Base-by-base conservation (phyloP, 2,888 invertebrate genomes). In the Caenorhabditis sp. region DNA sequence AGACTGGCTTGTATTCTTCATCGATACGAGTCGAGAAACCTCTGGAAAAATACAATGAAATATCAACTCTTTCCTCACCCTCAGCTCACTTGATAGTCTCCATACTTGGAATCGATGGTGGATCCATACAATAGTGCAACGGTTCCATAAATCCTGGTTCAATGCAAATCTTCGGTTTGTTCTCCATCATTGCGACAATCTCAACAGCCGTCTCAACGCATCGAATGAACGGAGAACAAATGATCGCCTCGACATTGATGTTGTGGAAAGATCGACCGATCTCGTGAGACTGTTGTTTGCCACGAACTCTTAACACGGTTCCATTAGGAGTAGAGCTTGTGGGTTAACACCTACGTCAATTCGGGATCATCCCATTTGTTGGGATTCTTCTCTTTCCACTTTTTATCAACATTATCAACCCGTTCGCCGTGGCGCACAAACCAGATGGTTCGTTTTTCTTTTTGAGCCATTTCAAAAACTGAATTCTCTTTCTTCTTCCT, bases 401-500 rank as follows among this genome's bases (percentile, higher is more conserved):
- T 62, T 54, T 76, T 66, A 58, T 85, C 81, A n/a, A 86, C 76
- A 49, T 82, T 80, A 71, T 86, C 86, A 10, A 80, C 69, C 17
- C 86, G 77, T 69, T 86, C 84, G 51, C 86, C 86, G 70, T 86
- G 86, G 26, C 86, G 69, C 1, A 85, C 82, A 24, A 86, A 58
- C 78, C 76, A 86, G 62, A 86, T 76, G 21, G 76, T 68, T 6
- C 84, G 81, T 43, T 43, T 43, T 43, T 43, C 43, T 43, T 43
- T 43, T 43, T 43, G 43, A 5, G 43, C 43, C 43, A 43, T 43
- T 43, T 17, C 14, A 12, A 43, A 17, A 43, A 43, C 43, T 43
- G 36, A 36, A 8, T 36, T 36, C 5, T 36, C 12, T 36, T 36
- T n/a, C n/a, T n/a, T n/a, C n/a, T n/a, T n/a, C n/a, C n/a, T n/a